Percentiles rank a stretch among this genome's conserved stretches.
Conservation (phyloP, 2,888 invertebrate genomes). For the Callyntrura sp. region DNA sequence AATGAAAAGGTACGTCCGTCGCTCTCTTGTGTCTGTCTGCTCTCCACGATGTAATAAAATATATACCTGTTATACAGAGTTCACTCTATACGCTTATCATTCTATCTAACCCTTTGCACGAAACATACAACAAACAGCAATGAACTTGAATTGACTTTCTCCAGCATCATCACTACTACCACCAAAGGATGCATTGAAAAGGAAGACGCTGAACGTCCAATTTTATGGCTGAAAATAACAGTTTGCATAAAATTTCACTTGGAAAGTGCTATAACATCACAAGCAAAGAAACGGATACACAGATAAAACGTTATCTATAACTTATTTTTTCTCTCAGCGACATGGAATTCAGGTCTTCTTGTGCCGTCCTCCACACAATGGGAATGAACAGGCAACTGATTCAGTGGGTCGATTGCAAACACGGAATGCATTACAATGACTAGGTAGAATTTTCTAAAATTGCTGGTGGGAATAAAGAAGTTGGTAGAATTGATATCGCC, state of each 20-base stretch:
- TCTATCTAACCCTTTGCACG: too few relatives aligned
- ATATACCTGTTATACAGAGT: background rate
- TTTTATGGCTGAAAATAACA: slow-evolving; percentile 76
- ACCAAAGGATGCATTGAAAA: slow-evolving; percentile 51
- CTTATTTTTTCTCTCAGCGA: slow-evolving; percentile 16
- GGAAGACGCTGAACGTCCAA: slow-evolving; percentile 66
- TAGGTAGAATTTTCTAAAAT: slow-evolving; percentile 63
- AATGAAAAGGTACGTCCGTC: too few relatives aligned
- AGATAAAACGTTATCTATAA: slow-evolving; percentile 56
- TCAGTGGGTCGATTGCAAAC: background rate
- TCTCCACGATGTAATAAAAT: background rate
- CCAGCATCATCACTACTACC: slow-evolving; percentile 26
- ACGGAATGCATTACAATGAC: slow-evolving; percentile 1
- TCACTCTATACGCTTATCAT: too few relatives aligned
- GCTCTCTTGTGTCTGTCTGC: too few relatives aligned
- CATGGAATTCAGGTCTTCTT: slow-evolving; percentile 20
- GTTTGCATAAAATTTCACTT: slow-evolving; percentile 80
- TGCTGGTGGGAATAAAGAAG: slow-evolving; percentile 74
- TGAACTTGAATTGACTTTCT: slow-evolving; percentile 78
- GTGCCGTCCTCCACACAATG: background rate
- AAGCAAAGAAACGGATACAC: slow-evolving; percentile 59
- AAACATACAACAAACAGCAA: slow-evolving; percentile 62
- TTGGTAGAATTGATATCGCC: slow-evolving; percentile 53
- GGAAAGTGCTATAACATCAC: slow-evolving; percentile 61
- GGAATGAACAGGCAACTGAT: slow-evolving; percentile 49